These are phyloP conservation scores for Heliconius hermathena DNA, from an alignment of 1,140 invertebrate species.

Conservation along the genomic window DNA sequence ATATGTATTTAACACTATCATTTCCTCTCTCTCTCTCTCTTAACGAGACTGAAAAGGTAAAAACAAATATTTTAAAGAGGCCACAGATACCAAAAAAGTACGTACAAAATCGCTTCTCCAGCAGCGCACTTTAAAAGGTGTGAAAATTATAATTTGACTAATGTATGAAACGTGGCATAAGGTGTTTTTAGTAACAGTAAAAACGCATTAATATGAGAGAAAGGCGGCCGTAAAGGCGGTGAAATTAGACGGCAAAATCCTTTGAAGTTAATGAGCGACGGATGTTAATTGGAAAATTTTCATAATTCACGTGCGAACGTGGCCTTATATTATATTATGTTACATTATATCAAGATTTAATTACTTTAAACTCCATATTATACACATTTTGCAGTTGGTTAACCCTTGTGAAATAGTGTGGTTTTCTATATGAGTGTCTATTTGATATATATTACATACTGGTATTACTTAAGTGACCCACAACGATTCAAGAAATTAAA, in stretches of 20 bases:
- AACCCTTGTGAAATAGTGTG: background rate
- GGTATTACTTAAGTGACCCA: too few relatives aligned
- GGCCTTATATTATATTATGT: constrained; percentile 12
- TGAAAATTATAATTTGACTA: constrained; percentile 20
- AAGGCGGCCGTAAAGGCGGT: constrained; percentile 29
- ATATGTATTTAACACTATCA: too few relatives aligned
- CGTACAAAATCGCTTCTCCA: background rate
- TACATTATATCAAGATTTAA: constrained; percentile 24
- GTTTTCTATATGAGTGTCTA: background rate
- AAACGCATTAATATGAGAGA: constrained; percentile 40
- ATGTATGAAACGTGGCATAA: constrained; percentile 31
- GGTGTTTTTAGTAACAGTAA: constrained; percentile 37
- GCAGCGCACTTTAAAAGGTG: background rate
- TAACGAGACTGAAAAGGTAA: too few relatives aligned
- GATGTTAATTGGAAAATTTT: constrained; percentile 42
- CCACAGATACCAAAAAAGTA: background rate
- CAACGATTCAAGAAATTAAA: too few relatives aligned
- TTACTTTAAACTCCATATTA: constrained; percentile 22
- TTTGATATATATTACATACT: too few relatives aligned
- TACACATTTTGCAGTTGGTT: background rate
- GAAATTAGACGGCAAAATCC: constrained; percentile 34
- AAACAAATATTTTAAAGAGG: too few relatives aligned
- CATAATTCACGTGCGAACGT: constrained; percentile 30
- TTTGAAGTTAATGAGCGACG: constrained; percentile 31
- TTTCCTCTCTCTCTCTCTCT: too few relatives aligned